phyloP scores from a whole-genome alignment of 2,797 vertebrate species.

The Micropoecilia bifurca region DNA sequence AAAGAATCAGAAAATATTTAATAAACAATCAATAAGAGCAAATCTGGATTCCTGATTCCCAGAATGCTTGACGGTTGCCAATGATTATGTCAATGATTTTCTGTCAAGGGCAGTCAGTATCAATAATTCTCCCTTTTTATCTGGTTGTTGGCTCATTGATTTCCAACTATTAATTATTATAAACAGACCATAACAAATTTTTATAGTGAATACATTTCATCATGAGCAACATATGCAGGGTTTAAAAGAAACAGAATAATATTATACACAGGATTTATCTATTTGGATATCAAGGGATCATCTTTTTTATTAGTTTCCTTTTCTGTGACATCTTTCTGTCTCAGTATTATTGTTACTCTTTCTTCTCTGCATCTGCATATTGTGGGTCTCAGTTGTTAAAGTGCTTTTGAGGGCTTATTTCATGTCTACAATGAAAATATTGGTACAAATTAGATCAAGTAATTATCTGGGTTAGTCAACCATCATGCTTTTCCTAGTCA shows the following conservation, averaged over 20 bases:
- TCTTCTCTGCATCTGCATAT: constrained; percentile 11
- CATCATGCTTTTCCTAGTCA: background rate
- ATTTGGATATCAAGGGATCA: constrained; percentile 9
- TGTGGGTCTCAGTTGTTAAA: constrained; percentile 21
- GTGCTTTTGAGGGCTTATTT: constrained; percentile 36
- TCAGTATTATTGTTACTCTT: constrained; percentile 44
- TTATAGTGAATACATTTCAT: background rate
- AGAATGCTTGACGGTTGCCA: background rate
- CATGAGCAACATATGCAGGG: background rate
- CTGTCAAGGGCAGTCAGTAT: background rate
- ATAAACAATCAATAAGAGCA: background rate
- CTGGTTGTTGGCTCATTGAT: background rate
- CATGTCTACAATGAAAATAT: constrained; percentile 42
- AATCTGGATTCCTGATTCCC: background rate
- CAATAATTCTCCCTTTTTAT: background rate
- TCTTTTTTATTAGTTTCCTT: background rate
- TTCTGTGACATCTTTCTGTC: constrained; percentile 16
- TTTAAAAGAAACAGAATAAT: constrained; percentile 10
- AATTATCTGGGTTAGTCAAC: constrained; percentile 17
- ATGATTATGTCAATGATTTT: background rate
- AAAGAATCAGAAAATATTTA: background rate
- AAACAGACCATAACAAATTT: background rate
- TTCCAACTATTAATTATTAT: background rate
- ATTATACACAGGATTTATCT: constrained; percentile 3
- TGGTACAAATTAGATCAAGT: background rate